Conservation (phyloP, 2,888 invertebrate species). For the Noctua comes region DNA sequence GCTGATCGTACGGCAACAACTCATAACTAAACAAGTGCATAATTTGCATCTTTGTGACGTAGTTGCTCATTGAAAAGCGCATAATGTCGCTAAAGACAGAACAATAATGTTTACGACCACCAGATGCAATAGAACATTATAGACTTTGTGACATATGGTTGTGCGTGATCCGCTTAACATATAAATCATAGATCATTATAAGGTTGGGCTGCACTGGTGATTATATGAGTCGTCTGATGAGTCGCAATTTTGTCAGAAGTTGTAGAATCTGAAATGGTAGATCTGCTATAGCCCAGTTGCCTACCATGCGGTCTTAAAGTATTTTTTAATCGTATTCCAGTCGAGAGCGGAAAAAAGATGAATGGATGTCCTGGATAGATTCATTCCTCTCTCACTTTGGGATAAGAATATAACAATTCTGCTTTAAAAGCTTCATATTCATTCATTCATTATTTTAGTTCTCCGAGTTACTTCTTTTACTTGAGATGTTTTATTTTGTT, state of each 20-base stretch:
- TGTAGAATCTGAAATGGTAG: neutral
- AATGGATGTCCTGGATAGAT: neutral
- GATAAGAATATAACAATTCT: too few species aligned
- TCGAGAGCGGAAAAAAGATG: too few species aligned
- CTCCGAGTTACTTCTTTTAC: neutral
- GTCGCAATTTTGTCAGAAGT: neutral
- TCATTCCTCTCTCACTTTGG: too few species aligned
- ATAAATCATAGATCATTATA: constrained; percentile 68
- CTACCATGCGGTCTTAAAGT: neutral
- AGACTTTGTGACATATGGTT: constrained; percentile 72
- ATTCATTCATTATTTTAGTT: neutral
- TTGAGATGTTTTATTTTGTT: neutral
- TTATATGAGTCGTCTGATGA: neutral
- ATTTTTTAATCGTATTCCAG: too few species aligned
- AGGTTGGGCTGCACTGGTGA: constrained; percentile 50
- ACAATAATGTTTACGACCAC: constrained; percentile 78
- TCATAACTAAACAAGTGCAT: constrained; percentile 56
- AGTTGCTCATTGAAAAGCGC: constrained; percentile 71
- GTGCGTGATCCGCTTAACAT: constrained; percentile 72
- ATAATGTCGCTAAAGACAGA: constrained; percentile 73
- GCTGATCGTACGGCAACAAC: constrained; percentile 43
- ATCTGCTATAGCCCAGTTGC: neutral
- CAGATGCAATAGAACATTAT: constrained; percentile 76
- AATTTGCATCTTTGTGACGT: constrained; percentile 62
- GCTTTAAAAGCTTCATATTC: neutral